phyloP scores from a whole-genome alignment of 2,113 vertebrate species.

The Onychostoma macrolepis region DNA sequence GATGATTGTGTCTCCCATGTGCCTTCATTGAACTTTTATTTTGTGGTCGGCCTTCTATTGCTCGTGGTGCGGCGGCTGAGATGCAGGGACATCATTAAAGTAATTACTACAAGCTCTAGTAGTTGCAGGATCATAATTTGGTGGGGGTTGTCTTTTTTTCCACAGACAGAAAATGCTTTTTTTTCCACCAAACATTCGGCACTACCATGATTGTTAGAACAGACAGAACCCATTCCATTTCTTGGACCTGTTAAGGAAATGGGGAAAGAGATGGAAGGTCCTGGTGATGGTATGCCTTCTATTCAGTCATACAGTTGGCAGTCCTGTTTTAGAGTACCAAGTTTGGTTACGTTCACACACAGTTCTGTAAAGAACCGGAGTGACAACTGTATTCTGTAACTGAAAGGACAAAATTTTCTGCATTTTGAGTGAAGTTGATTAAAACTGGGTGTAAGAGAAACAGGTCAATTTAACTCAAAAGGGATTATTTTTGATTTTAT shows the following conservation, averaged over 20 bases:
- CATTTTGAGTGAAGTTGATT: background rate
- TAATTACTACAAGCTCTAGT: constrained; percentile 76
- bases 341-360: background rate
- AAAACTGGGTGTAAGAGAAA: no score
- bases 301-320: background rate
- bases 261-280: constrained; percentile 48
- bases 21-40: constrained; percentile 66
- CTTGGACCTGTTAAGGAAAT: constrained; percentile 61
- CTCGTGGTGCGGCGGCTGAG: constrained; percentile 64
- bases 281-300: background rate
- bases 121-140: constrained; percentile 75
- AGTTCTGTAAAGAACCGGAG: background rate
- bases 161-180: constrained; percentile 5
- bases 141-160: constrained; percentile 62
- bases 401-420: background rate
- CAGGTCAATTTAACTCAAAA: no score
- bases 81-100: constrained; percentile 76
- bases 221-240: constrained; percentile 69
- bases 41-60: constrained; percentile 69
- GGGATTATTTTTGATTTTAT: no score
- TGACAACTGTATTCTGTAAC: background rate
- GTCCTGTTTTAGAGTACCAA: background rate
- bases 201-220: constrained; percentile 70
- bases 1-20: constrained; percentile 66
- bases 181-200: constrained; percentile 69